Percentiles rank a stretch among this genome's conserved stretches.
These are phyloP conservation scores for Spongia lamella DNA, from an alignment of 37 sponge, comb jelly and placozoan genomes.

Conservation along the genomic window DNA sequence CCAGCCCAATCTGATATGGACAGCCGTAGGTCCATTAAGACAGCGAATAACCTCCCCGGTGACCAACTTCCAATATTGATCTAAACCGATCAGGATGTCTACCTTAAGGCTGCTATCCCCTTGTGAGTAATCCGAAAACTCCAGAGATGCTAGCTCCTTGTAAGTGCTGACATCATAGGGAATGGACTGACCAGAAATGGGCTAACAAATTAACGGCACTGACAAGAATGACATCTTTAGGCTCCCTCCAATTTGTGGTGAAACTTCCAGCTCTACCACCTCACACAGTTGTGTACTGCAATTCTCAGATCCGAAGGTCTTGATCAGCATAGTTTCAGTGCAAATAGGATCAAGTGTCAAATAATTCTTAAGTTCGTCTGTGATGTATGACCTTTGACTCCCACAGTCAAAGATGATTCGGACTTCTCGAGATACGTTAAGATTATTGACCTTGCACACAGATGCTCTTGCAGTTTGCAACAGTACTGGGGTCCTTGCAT, in stretches of 20 bases:
- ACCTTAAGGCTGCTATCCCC: not conserved
- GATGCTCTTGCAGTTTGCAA: no score
- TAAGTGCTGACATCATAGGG: no score
- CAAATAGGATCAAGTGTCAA: not conserved
- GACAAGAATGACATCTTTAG: no score
- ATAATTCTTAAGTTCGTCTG: not conserved
- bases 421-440: no score
- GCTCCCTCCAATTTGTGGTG: no score
- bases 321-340: not conserved
- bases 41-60: no score
- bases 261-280: not conserved
- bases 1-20: no score
- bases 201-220: no score
- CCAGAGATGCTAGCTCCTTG: not conserved
- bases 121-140: not conserved
- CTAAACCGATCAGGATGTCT: conserved; percentile 1
- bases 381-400: conserved; percentile 19
- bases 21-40: no score
- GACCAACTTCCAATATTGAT: conserved; percentile 17
- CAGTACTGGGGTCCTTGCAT: no score
- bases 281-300: not conserved
- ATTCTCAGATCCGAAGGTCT: not conserved
- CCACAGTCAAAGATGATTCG: conserved; percentile 16
- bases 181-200: no score
- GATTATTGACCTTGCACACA: no score